These are phyloP conservation scores for Enteromius mattozi DNA, from an alignment of 2,797 vertebrate species.

Conservation along the genomic window DNA sequence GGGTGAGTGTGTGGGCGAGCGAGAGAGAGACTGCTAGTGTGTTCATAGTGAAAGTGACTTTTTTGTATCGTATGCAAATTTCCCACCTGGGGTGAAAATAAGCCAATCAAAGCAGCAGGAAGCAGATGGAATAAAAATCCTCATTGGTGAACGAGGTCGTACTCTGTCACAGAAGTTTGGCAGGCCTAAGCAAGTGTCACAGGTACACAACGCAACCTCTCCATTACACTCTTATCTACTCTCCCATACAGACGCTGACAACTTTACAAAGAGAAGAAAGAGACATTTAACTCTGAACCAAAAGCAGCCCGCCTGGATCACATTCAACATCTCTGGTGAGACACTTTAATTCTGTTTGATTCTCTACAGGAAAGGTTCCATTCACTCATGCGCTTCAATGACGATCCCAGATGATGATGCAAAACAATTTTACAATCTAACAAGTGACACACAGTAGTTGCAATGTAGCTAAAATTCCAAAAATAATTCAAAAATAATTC, in stretches of 20 bases:
- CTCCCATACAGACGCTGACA: conserved; percentile 3
- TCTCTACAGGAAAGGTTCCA: background rate
- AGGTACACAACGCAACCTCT: conserved; percentile 27
- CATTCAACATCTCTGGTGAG: conserved; percentile 53
- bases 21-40: conserved; percentile 42
- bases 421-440: background rate
- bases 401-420: background rate
- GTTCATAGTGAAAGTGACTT: conserved; percentile 39
- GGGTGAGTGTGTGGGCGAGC: conserved; percentile 1
- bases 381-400: background rate
- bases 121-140: conserved; percentile 45
- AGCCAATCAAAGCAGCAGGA: conserved; percentile 58
- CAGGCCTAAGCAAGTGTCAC: conserved; percentile 49
- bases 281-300: conserved; percentile 12
- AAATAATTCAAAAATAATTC: background rate
- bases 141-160: conserved; percentile 49
- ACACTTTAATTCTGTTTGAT: conserved; percentile 6
- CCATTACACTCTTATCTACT: conserved; percentile 5
- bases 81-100: conserved; percentile 50
- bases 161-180: conserved; percentile 35
- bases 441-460: background rate
- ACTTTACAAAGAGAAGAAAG: conserved; percentile 4
- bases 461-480: background rate
- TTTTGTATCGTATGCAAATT: conserved; percentile 55
- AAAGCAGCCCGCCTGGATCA: conserved; percentile 42